Evolutionary conservation across 2,797 vertebrate species (phyloP), one percentile per base, ranked within the genome.

Genomic region (Gallinago stenura): DNA sequence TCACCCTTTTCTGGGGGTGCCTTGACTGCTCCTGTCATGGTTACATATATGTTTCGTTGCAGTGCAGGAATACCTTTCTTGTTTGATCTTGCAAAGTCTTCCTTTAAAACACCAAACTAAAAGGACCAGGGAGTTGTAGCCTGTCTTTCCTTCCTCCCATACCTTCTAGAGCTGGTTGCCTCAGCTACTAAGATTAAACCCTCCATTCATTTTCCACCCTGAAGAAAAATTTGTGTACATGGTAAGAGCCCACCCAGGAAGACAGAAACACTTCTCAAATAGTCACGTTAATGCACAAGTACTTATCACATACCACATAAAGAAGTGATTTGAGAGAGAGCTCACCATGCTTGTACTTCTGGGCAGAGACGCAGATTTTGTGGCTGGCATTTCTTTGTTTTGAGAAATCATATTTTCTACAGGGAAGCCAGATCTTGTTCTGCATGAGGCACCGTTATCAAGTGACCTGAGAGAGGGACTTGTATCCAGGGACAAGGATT

Each of bases 341-440:
- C 98, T 98, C 95, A 99, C 99, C 97, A 94, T 97, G 90, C 97
- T 98, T 80, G 96, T 83, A 71, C 98, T 97, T 95, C 98, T 98
- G 77, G 98, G 98, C 62, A 99, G 95, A 78, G 98, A 98, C 0
- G 98, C 97, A 66, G 98, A 98, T 95, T 98, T 98, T 88, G 98
- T 97, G 22, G 97, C 24, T 92, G 97, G 86, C 88, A 96, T 93
- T 72, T 98, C 88, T 91, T 82, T 97, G 51, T 70, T 95, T 73
- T 96, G 95, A 84, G 96, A 96, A 92, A 95, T 90, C 93, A 95
- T 93, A 35, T 94, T 96, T 88, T 96, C 87, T 72, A 90, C 92
- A 16, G 92, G 89, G 35, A 95, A 69, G 39, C 76, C 84, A 69
- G 92, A 71, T 92, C 84, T 97, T 83, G 79, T 83, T 72, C 87